Evolutionary conservation across 2,113 vertebrate genomes (phyloP), one percentile per base, ranked within the genome.

Genomic region (Tauraco erythrolophus): DNA sequence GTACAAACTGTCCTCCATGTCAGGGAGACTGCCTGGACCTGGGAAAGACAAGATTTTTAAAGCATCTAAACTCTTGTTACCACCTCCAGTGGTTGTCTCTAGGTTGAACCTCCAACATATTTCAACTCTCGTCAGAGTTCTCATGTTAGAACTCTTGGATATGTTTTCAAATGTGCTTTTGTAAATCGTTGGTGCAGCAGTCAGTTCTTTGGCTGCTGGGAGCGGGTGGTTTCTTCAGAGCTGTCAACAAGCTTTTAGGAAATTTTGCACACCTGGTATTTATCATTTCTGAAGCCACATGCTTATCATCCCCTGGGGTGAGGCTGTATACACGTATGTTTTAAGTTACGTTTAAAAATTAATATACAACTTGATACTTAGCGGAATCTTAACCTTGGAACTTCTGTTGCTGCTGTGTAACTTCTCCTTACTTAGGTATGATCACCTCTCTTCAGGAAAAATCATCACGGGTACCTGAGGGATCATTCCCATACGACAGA

Each of bases 1-100:
- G 21, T 6, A 0, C 3, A 7, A 74, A 39, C n/a, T 2, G 0
- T 79, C 11, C 27, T 68, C 65, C 0, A 0, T 41, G 19, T 21
- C 81, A 60, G 19, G 23, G 22, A 83, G 1, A 33, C 46, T 72
- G 27, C 28, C 51, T 56, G n/a, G 33, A 65, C 12, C 33, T 80
- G 39, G 57, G 16, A 53, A 80, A 83, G 9, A 5, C 2, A 5
- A 19, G 27, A 48, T 79, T 89, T 84, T 89, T 31, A 72, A 65
- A 86, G 24, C 22, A 54, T 19, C 54, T 37, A n/a, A 22, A 15
- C 15, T 14, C 4, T 24, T 35, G 14, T 28, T 89, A 33, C 50
- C 33, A 65, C 39, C 25, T 62, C 31, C 62, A 81, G 22, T 2
- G 1, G 9, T 61, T 86, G 14, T 50, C n/a, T 62, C 37, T 35